Evolutionary conservation across 2,113 vertebrate genomes (phyloP), one percentile per base, ranked within the genome.

Genomic region (Chlorodrepanis virens): DNA sequence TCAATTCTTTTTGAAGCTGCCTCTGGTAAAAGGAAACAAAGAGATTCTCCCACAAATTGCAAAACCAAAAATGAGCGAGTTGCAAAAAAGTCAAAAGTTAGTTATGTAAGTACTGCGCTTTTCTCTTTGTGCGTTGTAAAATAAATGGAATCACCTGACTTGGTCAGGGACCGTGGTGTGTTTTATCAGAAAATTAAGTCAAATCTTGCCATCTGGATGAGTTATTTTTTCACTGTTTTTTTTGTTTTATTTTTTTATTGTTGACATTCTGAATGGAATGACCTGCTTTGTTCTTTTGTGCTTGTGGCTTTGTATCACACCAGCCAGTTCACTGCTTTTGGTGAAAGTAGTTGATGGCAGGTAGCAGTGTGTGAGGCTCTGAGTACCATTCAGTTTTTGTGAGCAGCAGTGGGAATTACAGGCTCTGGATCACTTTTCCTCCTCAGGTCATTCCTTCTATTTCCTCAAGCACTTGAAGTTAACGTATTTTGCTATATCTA

Each of bases 11-110:
- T 96, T 87, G 71, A 97, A 98, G 98, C 95, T 95, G 83, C 92
- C 14, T 93, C 96, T 79, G 91, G 90, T 78, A 99, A 98, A 96
- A 98, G 98, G 90, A 99, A 99, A 74, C 84, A 95, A n/a, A 61
- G 88, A 25, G 97, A 93, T 35, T 97, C 91, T 88, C 96, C 97
- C 22, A 90, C 96, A 76, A 96, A 97, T 9, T 90, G 87, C 71
- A 88, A 94, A 81, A 87, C 42, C 27, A 71, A 68, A 68, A 94
- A 94, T n/a, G 72, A 90, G 83, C 98, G 93, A 12, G 96, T 95
- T 70, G 71, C 90, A 54, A 99, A 99, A 96, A 99, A 98, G 93
- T 97, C 93, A 70, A 98, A 90, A 96, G 7, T 93, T 40, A 93
- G 96, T 94, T 88, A 63, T 11, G 99, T 99, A 97, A 98, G 98